These are phyloP conservation scores for Venturia canescens DNA, from an alignment of 1,140 invertebrate genomes.

Conservation along the genomic window DNA sequence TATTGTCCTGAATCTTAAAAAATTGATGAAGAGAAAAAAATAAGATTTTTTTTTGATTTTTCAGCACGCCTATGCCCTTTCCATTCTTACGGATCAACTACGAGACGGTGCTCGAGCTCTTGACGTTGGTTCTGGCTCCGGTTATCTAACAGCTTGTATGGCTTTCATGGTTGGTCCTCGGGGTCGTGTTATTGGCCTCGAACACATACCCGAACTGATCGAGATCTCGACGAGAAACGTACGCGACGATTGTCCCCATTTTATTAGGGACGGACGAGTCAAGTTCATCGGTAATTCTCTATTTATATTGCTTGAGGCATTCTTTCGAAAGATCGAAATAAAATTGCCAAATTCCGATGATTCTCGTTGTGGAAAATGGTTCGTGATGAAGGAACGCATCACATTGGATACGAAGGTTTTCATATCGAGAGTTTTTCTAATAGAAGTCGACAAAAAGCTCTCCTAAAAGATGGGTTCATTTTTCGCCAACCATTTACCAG, in stretches of 20 bases:
- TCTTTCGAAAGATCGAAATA: too few species aligned
- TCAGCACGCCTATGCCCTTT: constrained; percentile 76
- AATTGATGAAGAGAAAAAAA: neutral
- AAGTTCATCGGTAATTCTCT: constrained; percentile 72
- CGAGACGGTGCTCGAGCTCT: constrained; percentile 76
- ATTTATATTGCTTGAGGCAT: too few species aligned
- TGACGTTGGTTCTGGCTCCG: constrained; percentile 86
- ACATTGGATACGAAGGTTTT: too few species aligned
- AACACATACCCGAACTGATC: constrained; percentile 84
- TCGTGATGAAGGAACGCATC: too few species aligned
- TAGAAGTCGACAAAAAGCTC: too few species aligned
- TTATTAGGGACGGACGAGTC: constrained; percentile 68
- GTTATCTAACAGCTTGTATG: constrained; percentile 86
- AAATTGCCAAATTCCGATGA: too few species aligned
- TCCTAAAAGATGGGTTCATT: too few species aligned
- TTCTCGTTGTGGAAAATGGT: too few species aligned
- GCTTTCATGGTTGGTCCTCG: constrained; percentile 81
- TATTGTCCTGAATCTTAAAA: neutral
- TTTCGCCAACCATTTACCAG: too few species aligned
- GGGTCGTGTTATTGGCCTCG: constrained; percentile 82
- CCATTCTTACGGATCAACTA: constrained; percentile 70
- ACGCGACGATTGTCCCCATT: constrained; percentile 66
- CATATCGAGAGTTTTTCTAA: too few species aligned
- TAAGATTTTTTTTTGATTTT: constrained; percentile 45
- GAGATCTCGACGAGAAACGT: constrained; percentile 69